Evolutionary conservation across 2,888 invertebrate genomes (phyloP), one percentile per base, ranked within the genome.

Genomic region (Capitulum mitella): DNA sequence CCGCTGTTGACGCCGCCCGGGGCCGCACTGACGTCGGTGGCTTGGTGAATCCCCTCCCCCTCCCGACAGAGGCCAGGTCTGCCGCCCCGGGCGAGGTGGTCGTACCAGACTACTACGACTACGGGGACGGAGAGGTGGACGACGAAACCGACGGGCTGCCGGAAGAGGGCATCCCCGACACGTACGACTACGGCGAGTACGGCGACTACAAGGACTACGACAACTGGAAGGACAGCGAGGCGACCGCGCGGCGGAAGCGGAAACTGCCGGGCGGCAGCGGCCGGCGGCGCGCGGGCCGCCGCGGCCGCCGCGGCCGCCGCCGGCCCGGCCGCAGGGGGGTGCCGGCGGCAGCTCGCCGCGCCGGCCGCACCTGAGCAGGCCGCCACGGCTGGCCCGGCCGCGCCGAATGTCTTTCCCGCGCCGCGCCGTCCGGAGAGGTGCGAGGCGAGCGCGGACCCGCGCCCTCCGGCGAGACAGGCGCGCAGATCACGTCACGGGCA

Each of bases 381-480:
- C 43, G 43, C 43, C 43, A 12, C 43, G 43, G 43, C n/a, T n/a
- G n/a, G n/a, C n/a, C n/a, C n/a, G n/a, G n/a, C n/a, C 43, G 43
- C 43, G 43, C 6, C 12, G 43, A 5, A 43, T 8, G 43, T 43
- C 43, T 43, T 43, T 43, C 43, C 43, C 5, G 43, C 12, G 43
- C 5, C 43, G 43, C 12, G 6, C 5, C 6, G 6, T 12, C 6
- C 43, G 6, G 43, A 5, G 43, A 8, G 43, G 43, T 12, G 6
- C 5, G 6, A 43, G 6, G 43, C 6, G 6, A 5, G 43, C 43
- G 43, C 43, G 43, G 5, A 5, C 12, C 43, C 43, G 6, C 34
- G 79, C 79, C 26, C 82, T 82, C 16, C 61, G 81, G 19, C 81
- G 82, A 29, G 82, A 82, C 32, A n/a, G n/a, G n/a, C n/a, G n/a